phyloP scores from a whole-genome alignment of 2,113 vertebrate genomes.

The Tachuris rubrigastra region DNA sequence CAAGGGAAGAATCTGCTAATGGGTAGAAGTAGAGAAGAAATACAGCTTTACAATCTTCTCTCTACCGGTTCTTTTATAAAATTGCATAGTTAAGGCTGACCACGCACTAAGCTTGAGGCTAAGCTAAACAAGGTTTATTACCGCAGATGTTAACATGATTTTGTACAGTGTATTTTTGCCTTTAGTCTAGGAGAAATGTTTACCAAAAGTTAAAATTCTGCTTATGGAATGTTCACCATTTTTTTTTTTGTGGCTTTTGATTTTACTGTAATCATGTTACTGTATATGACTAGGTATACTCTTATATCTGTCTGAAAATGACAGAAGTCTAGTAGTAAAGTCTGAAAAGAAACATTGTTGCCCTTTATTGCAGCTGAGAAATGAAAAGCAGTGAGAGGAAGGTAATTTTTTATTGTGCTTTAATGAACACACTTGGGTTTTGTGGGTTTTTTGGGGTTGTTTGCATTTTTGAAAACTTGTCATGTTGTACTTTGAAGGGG shows the following conservation, averaged over 20 bases:
- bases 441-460: not conserved
- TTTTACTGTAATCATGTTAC: constrained; percentile 37
- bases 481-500: not conserved
- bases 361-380: not conserved
- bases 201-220: constrained; percentile 46
- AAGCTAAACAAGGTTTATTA: not conserved
- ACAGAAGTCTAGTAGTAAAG: not conserved
- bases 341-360: not conserved
- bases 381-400: not conserved
- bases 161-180: constrained; percentile 53
- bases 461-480: not conserved
- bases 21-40: constrained; percentile 11
- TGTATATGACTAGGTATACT: not conserved
- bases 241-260: constrained; percentile 3
- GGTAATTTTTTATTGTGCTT: not conserved
- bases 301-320: not conserved
- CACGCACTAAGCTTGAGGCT: constrained; percentile 32
- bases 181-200: constrained; percentile 43
- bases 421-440: not conserved
- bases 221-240: constrained; percentile 36
- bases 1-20: not conserved
- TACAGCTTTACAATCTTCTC: not conserved
- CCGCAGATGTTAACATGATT: not conserved
- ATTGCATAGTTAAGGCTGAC: constrained; percentile 27
- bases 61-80: not conserved